phyloP scores from a whole-genome alignment of 1,140 invertebrate species.

The Radopholus similis region DNA sequence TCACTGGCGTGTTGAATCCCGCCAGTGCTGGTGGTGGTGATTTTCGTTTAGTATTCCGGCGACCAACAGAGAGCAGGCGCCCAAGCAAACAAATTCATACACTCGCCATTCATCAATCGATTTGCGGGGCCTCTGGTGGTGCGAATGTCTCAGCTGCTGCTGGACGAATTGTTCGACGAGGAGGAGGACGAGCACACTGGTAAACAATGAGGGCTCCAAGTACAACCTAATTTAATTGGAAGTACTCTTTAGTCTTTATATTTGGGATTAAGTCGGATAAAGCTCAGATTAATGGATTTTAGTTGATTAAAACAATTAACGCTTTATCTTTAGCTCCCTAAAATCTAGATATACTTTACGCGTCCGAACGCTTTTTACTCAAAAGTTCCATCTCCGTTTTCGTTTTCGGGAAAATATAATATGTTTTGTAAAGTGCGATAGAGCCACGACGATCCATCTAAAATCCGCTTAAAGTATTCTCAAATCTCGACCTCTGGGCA shows the following conservation, averaged over 20 bases:
- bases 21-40: too few species aligned
- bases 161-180: slow-evolving; percentile 2
- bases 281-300: background rate
- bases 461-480: background rate
- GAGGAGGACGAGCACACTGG: background rate
- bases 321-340: background rate
- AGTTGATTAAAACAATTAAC: background rate
- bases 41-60: too few species aligned
- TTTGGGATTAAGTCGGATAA: background rate
- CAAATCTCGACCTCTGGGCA: background rate
- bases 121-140: too few species aligned
- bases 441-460: background rate
- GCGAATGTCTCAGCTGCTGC: slow-evolving; percentile 1
- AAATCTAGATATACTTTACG: background rate
- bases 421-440: background rate
- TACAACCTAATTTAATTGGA: background rate
- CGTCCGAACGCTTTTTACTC: background rate
- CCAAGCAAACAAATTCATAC: too few species aligned
- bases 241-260: background rate
- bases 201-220: background rate
- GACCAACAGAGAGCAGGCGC: too few species aligned
- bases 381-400: background rate
- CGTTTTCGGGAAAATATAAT: background rate
- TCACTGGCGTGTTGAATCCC: too few species aligned
- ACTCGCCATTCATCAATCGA: too few species aligned